phyloP scores from a whole-genome alignment of 2,113 vertebrate species.

The Apeltes quadracus region DNA sequence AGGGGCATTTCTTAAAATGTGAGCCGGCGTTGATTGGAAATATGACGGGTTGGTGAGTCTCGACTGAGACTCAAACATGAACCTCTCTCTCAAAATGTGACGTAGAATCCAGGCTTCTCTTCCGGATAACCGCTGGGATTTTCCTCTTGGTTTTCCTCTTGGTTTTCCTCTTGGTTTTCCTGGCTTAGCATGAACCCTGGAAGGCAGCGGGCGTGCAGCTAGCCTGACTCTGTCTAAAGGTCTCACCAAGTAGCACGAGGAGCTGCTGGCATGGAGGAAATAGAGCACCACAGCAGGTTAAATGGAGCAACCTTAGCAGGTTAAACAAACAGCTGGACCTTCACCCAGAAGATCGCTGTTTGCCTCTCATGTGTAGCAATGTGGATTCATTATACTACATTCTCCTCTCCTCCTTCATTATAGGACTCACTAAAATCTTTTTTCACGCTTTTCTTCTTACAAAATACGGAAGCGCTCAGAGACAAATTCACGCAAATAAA shows the following conservation, averaged over 20 bases:
- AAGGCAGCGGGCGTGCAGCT: background rate
- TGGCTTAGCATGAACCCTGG: background rate
- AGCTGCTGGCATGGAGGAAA: background rate
- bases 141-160: background rate
- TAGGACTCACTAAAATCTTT: background rate
- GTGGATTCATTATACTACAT: no score
- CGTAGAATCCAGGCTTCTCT: background rate
- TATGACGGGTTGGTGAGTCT: background rate
- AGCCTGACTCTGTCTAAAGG: background rate
- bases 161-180: background rate
- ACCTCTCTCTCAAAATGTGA: background rate
- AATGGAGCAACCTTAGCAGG: no score
- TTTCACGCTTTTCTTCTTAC: background rate
- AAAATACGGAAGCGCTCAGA: background rate
- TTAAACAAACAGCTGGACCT: background rate
- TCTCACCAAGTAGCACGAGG: background rate
- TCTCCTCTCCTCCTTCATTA: no score
- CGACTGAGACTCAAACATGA: background rate
- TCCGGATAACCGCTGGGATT: background rate
- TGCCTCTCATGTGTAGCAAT: background rate
- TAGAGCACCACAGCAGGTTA: no score
- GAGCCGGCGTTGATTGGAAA: background rate
- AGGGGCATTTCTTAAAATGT: slow-evolving; percentile 2
- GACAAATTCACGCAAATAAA: background rate
- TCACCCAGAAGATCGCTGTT: background rate